These are phyloP conservation scores for Yponomeuta malinellus DNA, from an alignment of 2,888 invertebrate genomes.

Conservation along the genomic window DNA sequence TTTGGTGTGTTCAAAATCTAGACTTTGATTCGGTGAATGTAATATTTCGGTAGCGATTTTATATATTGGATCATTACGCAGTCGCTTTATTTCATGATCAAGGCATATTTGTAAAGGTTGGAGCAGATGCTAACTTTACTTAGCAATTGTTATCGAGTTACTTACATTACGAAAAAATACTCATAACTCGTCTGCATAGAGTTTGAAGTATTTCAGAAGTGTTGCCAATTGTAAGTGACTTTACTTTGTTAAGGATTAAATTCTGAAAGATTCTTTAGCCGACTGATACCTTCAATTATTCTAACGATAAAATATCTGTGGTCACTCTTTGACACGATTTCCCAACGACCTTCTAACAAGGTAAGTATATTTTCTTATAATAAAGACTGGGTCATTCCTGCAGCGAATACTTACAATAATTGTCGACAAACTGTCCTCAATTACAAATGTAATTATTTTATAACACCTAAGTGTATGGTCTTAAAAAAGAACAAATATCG, in stretches of 20 bases:
- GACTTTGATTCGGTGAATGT: not conserved
- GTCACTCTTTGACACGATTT: not conserved
- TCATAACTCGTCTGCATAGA: no score
- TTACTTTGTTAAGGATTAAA: no score
- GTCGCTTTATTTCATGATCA: not conserved
- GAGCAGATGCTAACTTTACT: not conserved
- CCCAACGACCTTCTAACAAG: not conserved
- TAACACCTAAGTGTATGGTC: not conserved
- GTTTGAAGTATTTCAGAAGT: no score
- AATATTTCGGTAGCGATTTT: not conserved
- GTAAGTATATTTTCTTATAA: not conserved
- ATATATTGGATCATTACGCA: not conserved
- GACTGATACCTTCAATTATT: not conserved
- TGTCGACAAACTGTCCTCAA: not conserved
- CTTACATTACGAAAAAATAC: no score
- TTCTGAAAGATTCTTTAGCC: no score
- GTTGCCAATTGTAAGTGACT: no score
- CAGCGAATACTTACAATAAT: not conserved
- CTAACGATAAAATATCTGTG: not conserved
- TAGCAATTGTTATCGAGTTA: no score
- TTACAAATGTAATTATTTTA: slow-evolving; percentile 1
- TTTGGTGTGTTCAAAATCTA: not conserved
- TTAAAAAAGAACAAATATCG: not conserved
- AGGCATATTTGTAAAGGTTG: not conserved
- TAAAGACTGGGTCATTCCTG: not conserved